A percentile compares a stretch with the other conserved stretches of the same genome.
Conservation (phyloP, 2,113 vertebrate genomes). For the Ictalurus punctatus region DNA sequence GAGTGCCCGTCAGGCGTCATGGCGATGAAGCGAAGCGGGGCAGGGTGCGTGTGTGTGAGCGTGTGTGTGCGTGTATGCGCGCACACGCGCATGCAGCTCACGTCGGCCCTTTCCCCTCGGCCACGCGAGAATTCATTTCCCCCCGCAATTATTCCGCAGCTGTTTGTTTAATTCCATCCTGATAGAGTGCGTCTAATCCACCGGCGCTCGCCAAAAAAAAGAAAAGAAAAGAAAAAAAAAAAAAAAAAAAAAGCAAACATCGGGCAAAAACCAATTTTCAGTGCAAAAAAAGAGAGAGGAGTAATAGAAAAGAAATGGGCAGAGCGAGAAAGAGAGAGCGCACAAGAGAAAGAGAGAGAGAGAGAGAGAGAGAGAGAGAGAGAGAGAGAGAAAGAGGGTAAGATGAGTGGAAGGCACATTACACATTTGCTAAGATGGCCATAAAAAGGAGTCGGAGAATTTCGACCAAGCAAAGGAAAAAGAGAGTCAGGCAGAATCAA, state of each 20-base stretch:
- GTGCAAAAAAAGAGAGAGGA: slow-evolving; percentile 45
- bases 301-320: slow-evolving; percentile 59
- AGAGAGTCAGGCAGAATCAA: slow-evolving; percentile 19
- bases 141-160: slow-evolving; percentile 76
- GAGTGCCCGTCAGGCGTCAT: slow-evolving; percentile 55
- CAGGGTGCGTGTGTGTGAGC: slow-evolving; percentile 18
- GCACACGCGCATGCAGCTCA: slow-evolving; percentile 62
- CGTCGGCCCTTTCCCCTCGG: slow-evolving; percentile 57
- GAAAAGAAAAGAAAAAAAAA: too few species aligned
- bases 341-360: not conserved
- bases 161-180: slow-evolving; percentile 78
- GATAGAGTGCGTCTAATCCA: slow-evolving; percentile 76
- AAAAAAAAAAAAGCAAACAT: slow-evolving; percentile 63
- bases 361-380: slow-evolving; percentile 5
- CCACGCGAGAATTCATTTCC: slow-evolving; percentile 72
- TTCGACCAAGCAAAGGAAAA: slow-evolving; percentile 34
- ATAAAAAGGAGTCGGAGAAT: slow-evolving; percentile 47
- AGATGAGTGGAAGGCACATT: slow-evolving; percentile 44
- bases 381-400: not conserved
- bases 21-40: slow-evolving; percentile 42
- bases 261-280: slow-evolving; percentile 70
- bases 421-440: slow-evolving; percentile 37
- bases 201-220: slow-evolving; percentile 60
- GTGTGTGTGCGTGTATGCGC: slow-evolving; percentile 13
- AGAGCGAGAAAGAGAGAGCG: not conserved